Evolutionary conservation across 2,113 vertebrate genomes (phyloP).

Genomic region (Litocranius walleri): DNA sequence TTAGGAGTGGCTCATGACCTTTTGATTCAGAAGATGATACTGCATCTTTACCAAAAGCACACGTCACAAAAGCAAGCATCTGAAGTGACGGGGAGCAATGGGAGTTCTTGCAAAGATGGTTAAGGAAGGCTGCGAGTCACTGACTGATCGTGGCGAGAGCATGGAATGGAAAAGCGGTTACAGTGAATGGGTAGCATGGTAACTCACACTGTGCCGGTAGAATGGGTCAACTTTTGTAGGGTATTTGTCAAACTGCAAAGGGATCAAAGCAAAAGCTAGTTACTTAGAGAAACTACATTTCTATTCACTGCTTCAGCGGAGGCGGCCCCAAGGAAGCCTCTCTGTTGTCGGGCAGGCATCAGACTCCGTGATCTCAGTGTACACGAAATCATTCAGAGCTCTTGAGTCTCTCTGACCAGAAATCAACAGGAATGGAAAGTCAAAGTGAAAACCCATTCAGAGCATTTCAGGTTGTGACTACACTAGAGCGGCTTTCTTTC

Average conservation of each 20-base stretch:
- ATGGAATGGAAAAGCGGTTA: conserved; percentile 75
- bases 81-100: conserved; percentile 64
- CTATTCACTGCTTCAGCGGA: conserved; percentile 16
- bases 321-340: conserved; percentile 42
- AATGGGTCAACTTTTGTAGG: conserved; percentile 99
- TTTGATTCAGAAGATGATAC: conserved; percentile 81
- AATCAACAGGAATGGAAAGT: neutral
- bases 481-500: neutral
- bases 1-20: conserved; percentile 61
- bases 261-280: conserved; percentile 90
- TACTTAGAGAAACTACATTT: conserved; percentile 72
- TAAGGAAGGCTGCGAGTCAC: conserved; percentile 66
- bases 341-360: conserved; percentile 33
- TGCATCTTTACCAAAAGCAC: conserved; percentile 81
- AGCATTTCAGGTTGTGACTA: neutral
- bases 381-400: neutral
- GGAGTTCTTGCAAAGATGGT: conserved; percentile 77
- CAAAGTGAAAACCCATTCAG: neutral
- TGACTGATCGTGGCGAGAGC: conserved; percentile 70
- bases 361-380: neutral
- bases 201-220: conserved; percentile 99
- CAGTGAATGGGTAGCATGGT: conserved; percentile 71
- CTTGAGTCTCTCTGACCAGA: neutral
- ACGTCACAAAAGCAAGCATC: conserved; percentile 78
- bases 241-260: conserved; percentile 99